Base-by-base conservation (phyloP, 2,888 invertebrate genomes). In the Hemicrepidius hirtus region DNA sequence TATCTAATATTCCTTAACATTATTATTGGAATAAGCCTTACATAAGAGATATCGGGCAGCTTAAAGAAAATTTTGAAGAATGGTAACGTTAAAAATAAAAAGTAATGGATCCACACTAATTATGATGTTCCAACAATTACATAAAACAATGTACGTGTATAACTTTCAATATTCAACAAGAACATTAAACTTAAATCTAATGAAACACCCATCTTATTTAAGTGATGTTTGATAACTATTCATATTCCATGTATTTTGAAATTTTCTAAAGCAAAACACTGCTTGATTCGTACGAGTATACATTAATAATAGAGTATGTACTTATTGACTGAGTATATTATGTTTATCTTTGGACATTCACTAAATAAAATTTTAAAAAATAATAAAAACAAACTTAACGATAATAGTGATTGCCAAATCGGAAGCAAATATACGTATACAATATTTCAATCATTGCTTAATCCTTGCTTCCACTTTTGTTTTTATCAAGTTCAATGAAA, bases 21-120 rank as follows among this genome's bases (percentile, higher is more conserved):
- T 41, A 64, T 72, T 63, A 72, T 18, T 72, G 72, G 68, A 72
- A 72, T 72, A 72, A 46, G 55, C 44, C 71, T 66, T 65, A 46
- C 35, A 50, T 66, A 53, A 53, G 49, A 53, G 53, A 68, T 72
- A 72, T 59, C 41, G 57, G n/a, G 44, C 57, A 72, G 35, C 21
- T 40, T 65, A 50, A 50, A 44, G 18, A 16, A 2, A 35, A 63
- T 41, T 63, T 46, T 44, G 41, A 63, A 46, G n/a, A 63, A 63
- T 63, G 63, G 63, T 63, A 63, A 63, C 63, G 49, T n/a, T 37
- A 13, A 18, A 49, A 46, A 46, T 13, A n/a, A 53, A 28, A 20
- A 28, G n/a, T 12, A 49, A 63, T 9, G 13, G 62, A 1, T 44
- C 32, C n/a, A 63, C 49, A 63, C 24, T 21, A 24, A 46, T 49